Evolutionary conservation across 2,113 vertebrate genomes (phyloP).

Genomic region (Tyrannus savana): DNA sequence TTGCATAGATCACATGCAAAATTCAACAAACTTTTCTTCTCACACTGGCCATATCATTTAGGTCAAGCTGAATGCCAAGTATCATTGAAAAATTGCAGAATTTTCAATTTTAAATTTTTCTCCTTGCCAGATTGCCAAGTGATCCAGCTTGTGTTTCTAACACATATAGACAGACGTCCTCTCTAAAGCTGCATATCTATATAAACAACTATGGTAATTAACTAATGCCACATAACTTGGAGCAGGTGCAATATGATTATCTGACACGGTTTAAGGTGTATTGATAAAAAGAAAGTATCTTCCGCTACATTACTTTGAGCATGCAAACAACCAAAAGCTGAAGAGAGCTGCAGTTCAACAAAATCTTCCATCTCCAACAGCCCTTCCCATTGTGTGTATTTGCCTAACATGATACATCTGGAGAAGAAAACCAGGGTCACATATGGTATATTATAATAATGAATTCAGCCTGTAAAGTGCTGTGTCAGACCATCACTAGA

Average conservation of each 20-base stretch:
- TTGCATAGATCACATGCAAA: not conserved
- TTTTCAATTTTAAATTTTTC: not conserved
- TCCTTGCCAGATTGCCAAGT: not conserved
- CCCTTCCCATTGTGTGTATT: not conserved
- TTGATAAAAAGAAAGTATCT: not conserved
- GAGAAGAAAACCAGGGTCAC: not conserved
- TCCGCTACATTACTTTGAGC: not conserved
- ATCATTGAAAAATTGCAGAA: not conserved
- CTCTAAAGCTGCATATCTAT: not conserved
- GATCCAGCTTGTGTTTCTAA: not conserved
- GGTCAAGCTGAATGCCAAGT: not conserved
- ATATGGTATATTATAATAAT: not conserved
- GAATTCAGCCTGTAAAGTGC: not conserved
- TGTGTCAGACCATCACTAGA: not conserved
- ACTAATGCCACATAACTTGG: not conserved
- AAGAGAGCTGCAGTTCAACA: not conserved
- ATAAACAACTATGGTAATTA: not conserved
- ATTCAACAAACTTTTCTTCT: not conserved
- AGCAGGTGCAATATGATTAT: not conserved
- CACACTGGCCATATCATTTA: not conserved
- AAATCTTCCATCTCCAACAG: not conserved
- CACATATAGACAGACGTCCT: not conserved
- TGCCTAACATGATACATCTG: not conserved
- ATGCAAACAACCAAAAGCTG: not conserved
- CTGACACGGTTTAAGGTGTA: not conserved